Evolutionary conservation across 2,113 vertebrate species (phyloP).

Genomic region (Varanus salvator): DNA sequence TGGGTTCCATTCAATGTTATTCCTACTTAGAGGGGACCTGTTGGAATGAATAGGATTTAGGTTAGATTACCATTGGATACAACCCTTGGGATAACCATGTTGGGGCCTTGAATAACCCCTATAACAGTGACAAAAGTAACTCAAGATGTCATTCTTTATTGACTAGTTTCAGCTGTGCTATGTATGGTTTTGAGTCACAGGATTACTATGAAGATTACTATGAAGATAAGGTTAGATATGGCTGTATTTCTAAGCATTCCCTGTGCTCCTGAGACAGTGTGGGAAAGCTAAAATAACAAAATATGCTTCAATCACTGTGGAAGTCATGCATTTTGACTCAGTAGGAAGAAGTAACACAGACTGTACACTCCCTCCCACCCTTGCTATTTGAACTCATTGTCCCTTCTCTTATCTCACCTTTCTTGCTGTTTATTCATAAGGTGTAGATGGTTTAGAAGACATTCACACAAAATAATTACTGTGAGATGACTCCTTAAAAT

Average conservation of each 20-base stretch:
- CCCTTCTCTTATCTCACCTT: not conserved
- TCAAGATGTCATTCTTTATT: not conserved
- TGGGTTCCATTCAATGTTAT: too few relatives aligned
- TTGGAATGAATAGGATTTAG: too few relatives aligned
- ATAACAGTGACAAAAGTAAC: not conserved
- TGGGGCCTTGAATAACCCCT: not conserved
- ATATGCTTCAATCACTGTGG: fast-evolving
- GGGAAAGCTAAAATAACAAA: not conserved
- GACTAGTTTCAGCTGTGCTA: not conserved
- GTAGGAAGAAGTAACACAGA: not conserved
- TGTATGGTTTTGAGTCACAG: not conserved
- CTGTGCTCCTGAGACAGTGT: not conserved
- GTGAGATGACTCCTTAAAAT: not conserved
- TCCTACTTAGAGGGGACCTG: too few relatives aligned
- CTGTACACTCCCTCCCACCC: not conserved
- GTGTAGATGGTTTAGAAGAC: not conserved
- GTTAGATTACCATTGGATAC: too few relatives aligned
- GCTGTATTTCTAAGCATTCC: not conserved
- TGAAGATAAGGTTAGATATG: slow-evolving; percentile 6
- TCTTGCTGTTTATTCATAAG: not conserved
- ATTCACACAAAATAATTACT: not conserved
- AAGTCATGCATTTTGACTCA: not conserved
- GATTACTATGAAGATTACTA: not conserved
- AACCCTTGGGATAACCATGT: too few relatives aligned
- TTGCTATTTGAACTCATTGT: not conserved